A percentile compares a stretch with the other conserved stretches of the same genome.
Evolutionary conservation across 2,113 vertebrate genomes (phyloP).

Genomic region (Benitochromis conjunctus): DNA sequence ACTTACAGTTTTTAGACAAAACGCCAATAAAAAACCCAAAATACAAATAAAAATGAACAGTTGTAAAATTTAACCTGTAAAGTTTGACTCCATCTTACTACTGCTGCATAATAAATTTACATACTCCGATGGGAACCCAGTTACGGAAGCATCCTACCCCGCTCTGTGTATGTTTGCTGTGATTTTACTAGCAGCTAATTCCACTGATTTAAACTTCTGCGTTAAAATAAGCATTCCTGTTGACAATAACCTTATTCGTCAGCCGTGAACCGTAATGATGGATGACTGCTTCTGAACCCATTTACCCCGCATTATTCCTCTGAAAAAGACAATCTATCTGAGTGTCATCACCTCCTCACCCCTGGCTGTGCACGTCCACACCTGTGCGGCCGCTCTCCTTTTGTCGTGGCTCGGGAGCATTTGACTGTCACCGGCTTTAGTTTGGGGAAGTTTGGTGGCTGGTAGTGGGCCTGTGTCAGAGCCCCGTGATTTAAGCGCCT

Average conservation of each 20-base stretch:
- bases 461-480: slow-evolving; percentile 17
- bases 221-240: not conserved
- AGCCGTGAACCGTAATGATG: slow-evolving; percentile 28
- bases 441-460: slow-evolving; percentile 47
- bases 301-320: slow-evolving; percentile 44
- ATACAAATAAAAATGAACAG: not conserved
- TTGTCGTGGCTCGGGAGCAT: not conserved
- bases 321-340: slow-evolving; percentile 33
- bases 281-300: slow-evolving; percentile 47
- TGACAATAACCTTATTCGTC: not conserved
- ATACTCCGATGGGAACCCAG: not conserved
- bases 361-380: not conserved
- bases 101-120: not conserved
- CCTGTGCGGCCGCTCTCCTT: not conserved
- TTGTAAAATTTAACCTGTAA: not conserved
- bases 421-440: not conserved
- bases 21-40: not conserved
- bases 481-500: slow-evolving; percentile 64
- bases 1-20: not conserved
- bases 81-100: not conserved
- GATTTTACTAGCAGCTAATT: not conserved
- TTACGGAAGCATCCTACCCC: not conserved
- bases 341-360: slow-evolving; percentile 22
- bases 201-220: not conserved
- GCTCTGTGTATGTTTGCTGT: not conserved